Evolutionary conservation across 2,113 vertebrate genomes (phyloP), one percentile per base, ranked within the genome.

Genomic region (Daphoenositta chrysoptera): DNA sequence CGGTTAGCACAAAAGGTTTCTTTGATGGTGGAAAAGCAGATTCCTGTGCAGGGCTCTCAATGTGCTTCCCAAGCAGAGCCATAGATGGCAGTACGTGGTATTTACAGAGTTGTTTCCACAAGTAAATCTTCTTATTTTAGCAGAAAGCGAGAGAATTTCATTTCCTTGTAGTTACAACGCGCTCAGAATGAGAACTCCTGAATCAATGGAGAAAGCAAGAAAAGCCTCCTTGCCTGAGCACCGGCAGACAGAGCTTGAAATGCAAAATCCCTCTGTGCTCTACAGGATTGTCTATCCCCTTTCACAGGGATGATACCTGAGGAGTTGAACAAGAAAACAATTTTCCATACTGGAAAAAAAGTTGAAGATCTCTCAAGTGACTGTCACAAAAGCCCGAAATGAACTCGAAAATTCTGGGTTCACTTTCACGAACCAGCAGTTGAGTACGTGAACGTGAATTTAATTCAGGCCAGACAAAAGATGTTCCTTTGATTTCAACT

Each of bases 31-130:
- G 42, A 44, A 89, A 90, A 95, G 35, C 72, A 64, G 80, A 28
- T 75, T 56, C 51, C 11, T 71, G 39, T 1, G 17, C 91, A 19
- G 75, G 19, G 66, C 82, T 95, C 26, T 5, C 71, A 44, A 10
- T 91, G 95, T 75, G 44, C 71, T 96, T 95, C 93, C 89, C 47
- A 2, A 53, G 87, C 73, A 89, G 91, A 82, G 93, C 96, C 64
- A 82, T 96, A 97, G 96, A 95, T 97, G 96, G 96, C 96, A 97
- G 83, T 91, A 94, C 15, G 60, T 78, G 23, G 94, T 93, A 89
- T 94, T 96, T 96, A 84, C 89, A 47, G 89, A 96, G 64, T 82
- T 86, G 66, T 84, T 94, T 92, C 80, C 75, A 56, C 60, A 17
- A 91, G 91, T 75, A 83, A 93, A 92, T 92, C 89, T 90, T 80